Evolutionary conservation across 2,113 vertebrate genomes (phyloP), one percentile per base, ranked within the genome.

Genomic region (Marmota flaviventris): DNA sequence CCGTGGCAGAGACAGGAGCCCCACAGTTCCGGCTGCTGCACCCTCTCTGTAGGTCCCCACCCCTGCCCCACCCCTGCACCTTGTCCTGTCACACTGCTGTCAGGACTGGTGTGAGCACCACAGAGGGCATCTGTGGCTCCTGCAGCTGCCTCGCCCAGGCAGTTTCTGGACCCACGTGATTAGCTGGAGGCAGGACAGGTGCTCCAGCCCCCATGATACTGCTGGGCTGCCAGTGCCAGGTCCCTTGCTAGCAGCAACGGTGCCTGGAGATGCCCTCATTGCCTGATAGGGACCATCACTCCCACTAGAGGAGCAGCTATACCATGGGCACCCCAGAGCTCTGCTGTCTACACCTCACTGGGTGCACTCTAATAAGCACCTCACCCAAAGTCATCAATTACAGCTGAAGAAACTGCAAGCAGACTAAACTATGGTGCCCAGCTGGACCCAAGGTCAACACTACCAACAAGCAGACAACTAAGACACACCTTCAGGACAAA

Each of bases 251-350:
- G 22, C n/a, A 29, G 79, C 56, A 63, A 24, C 4, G 24, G n/a
- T 63, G 25, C 16, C 56, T 61, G 1, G 7, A 4, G 13, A 70
- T 10, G 16, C 67, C 16, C 65, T 6, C 0, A 8, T n/a, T 18
- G 34, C 34, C 34, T 7, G 8, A 39, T 29, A 1, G 7, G 56
- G 10, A 56, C 24, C 56, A 37, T 24, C 22, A 42, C 6, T 22
- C 2, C 12, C n/a, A 61, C 1, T 29, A 5, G 16, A 17, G 56
- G 25, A 83, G 53, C 37, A 27, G 14, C 24, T 14, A 18, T 27
- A 4, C 7, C 16, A 13, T 9, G 24, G 58, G 4, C 1, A 1
- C 14, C 24, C n/a, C 27, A 34, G 34, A 1, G 6, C 10, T 56
- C 51, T 37, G 32, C 51, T 56, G 32, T n/a, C 10, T 24, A n/a